Evolutionary conservation across 2,113 vertebrate genomes (phyloP), one percentile per base, ranked within the genome.

Genomic region (Tinamus guttatus): DNA sequence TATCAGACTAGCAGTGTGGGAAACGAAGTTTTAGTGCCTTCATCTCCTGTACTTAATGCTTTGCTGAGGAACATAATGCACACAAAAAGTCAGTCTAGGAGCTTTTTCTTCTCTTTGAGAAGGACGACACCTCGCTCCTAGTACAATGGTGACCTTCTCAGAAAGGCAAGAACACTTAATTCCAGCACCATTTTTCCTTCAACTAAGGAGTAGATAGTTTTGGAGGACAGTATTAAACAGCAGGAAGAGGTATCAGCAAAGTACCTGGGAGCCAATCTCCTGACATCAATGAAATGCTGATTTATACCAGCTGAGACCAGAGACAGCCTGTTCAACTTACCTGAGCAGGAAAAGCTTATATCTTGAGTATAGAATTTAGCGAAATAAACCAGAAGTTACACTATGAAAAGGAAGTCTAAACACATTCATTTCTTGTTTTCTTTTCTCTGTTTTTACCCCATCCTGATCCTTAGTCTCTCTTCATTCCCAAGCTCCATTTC

Each of bases 1-100:
- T 94, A 93, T 15, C 63, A 65, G 30, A 51, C 41, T 6, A 34
- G 40, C 63, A 80, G 89, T 81, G 90, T 97, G 95, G 89, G 91
- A 95, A 95, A 47, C 20, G 19, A 77, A 70, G 77, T 80, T 93
- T 51, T 63, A 63, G 62, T 22, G 67, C 45, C 21, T 63, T 92
- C 43, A 47, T 22, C 88, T 91, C 62, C 70, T 83, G 27, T 70
- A 47, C 59, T 91, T 92, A 91, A 3, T 41, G 58, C 49, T 77
- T 84, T 49, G 38, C n/a, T 52, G 67, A 74, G 81, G 63, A 92
- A 81, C 59, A 40, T 47, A 65, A 75, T 2, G 2, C 12, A 74
- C 49, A 58, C 27, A 67, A 43, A 63, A 63, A 54, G 43, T 24
- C 65, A 38, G 2, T 10, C 56, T 51, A 51, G 74, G 51, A 64